Percentiles rank a stretch among this genome's conserved stretches.
Evolutionary conservation across 2,113 vertebrate genomes (phyloP).

Genomic region (Oncorhynchus clarkii): DNA sequence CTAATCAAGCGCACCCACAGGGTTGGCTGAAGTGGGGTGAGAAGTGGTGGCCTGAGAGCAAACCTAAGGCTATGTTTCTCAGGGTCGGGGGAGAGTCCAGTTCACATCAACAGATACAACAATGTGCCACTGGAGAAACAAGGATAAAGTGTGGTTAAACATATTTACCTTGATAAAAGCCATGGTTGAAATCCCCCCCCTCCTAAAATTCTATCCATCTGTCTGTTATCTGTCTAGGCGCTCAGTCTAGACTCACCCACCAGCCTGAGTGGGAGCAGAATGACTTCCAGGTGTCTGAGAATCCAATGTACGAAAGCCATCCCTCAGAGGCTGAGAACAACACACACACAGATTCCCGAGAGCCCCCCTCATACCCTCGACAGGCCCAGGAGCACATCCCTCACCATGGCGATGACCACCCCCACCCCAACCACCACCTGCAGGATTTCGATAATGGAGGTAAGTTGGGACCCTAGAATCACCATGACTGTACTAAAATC

Average conservation of each 20-base stretch:
- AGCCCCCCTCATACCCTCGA: slow-evolving; percentile 35
- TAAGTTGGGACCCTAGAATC: slow-evolving; percentile 1
- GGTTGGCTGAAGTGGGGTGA: not conserved
- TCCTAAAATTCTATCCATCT: not conserved
- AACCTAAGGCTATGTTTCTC: too few species aligned
- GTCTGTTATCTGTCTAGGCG: slow-evolving; percentile 7
- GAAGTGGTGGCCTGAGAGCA: too few species aligned
- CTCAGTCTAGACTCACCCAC: not conserved
- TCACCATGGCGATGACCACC: not conserved
- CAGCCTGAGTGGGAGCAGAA: slow-evolving; percentile 70
- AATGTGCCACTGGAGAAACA: too few species aligned
- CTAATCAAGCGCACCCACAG: not conserved
- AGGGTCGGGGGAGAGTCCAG: too few species aligned
- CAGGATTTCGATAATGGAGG: slow-evolving; percentile 10
- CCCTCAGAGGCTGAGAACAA: slow-evolving; percentile 3
- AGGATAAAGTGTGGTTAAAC: too few species aligned
- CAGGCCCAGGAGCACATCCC: slow-evolving; percentile 13
- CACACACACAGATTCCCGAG: slow-evolving; percentile 34
- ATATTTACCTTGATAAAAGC: too few species aligned
- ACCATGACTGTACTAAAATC: too few species aligned
- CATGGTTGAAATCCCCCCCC: too few species aligned
- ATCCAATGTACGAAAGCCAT: slow-evolving; percentile 6
- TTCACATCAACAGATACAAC: too few species aligned
- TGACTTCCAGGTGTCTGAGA: slow-evolving; percentile 66
- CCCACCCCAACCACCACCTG: not conserved